These are phyloP conservation scores for Agrotis exclamationis DNA, from an alignment of 2,888 invertebrate genomes.

Conservation along the genomic window DNA sequence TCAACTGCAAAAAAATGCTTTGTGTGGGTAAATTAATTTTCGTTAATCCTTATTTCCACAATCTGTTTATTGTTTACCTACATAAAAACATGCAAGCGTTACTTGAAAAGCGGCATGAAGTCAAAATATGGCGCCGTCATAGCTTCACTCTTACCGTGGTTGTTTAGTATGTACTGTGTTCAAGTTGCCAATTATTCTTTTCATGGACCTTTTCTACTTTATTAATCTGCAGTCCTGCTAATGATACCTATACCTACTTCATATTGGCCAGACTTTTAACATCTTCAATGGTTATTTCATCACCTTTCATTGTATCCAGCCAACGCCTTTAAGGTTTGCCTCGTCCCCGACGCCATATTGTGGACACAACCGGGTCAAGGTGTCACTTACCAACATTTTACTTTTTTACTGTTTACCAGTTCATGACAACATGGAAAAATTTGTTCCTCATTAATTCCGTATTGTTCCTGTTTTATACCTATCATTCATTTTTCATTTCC, in stretches of 20 bases:
- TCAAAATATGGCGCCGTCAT: too few species aligned
- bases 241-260: not conserved
- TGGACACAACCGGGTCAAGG: constrained; percentile 9
- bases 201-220: not conserved
- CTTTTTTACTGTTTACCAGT: not conserved
- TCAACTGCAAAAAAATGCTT: too few species aligned
- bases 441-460: not conserved
- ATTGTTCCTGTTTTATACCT: not conserved
- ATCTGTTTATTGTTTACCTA: too few species aligned
- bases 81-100: too few species aligned
- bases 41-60: too few species aligned
- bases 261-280: not conserved
- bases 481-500: not conserved
- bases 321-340: not conserved
- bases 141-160: too few species aligned
- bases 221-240: not conserved
- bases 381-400: not conserved
- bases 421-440: not conserved
- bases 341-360: not conserved
- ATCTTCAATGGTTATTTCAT: not conserved
- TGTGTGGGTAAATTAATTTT: too few species aligned
- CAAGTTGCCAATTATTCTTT: too few species aligned
- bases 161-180: too few species aligned
- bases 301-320: not conserved
- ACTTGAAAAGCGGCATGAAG: too few species aligned